Base-by-base conservation (phyloP, 2,113 vertebrate species). In the Stictonetta naevosa region DNA sequence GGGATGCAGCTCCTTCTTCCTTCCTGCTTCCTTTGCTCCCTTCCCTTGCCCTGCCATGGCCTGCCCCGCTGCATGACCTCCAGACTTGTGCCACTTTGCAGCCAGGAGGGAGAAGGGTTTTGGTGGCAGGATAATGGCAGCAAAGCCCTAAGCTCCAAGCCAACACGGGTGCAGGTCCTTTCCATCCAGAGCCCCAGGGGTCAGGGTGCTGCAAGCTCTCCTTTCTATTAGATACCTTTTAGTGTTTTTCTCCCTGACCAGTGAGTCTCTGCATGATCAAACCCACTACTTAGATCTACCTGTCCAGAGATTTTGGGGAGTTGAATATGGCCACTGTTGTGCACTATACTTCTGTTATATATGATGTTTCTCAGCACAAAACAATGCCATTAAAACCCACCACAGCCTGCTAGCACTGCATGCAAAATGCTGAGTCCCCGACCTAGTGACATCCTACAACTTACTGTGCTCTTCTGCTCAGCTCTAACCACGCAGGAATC, bases 21-120 rank as follows among this genome's bases (percentile, higher is more conserved):
- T 95, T 96, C 96, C 94, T 95, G 91, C 66, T 95, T 94, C 95
- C 93, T 94, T 79, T 85, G 33, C 89, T 94, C 71, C 75, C 52
- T 92, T 93, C 85, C 85, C 79, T 46, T 81, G 56, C 60, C 88
- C 90, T 93, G 50, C 82, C 72, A 22, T 6, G 12, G 71, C 84
- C 42, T 88, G 78, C n/a, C 50, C 73, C 59, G 63, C 0, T 0
- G 60, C 64, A 52, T 6, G 20, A 6, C 76, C 2, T 9, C 71
- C 55, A 71, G 90, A 48, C 19, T 22, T 11, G 46, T 44, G 42
- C n/a, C 48, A 31, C 60, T 19, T 53, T 3, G 4, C 29, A 19
- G 22, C 46, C 60, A 64, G 46, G 33, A 64, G 9, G 46, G 33
- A 71, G 68, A 83, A 86, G 31, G 34, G 5, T 7, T 91, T 62